A percentile compares a stretch with the other conserved stretches of the same genome.
phyloP scores from a whole-genome alignment of 2,888 invertebrate genomes.

The Lepas anatifera region DNA sequence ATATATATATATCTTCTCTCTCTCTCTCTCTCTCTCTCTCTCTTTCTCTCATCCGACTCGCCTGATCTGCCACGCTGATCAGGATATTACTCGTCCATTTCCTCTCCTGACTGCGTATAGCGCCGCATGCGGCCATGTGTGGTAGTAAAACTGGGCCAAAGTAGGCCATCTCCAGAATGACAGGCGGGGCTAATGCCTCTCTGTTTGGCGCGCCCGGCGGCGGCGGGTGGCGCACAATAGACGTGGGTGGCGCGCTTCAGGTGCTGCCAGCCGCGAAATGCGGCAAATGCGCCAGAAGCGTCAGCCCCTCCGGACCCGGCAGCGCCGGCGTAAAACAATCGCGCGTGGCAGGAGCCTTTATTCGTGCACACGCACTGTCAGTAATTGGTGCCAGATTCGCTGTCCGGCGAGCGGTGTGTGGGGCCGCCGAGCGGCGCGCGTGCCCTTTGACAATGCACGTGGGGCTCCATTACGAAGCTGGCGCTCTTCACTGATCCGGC shows the following conservation, averaged over 20 bases:
- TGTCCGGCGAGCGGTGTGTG: too few species aligned
- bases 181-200: not conserved
- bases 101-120: too few species aligned
- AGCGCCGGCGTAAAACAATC: not conserved
- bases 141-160: too few species aligned
- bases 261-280: not conserved
- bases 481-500: not conserved
- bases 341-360: not conserved
- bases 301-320: too few species aligned
- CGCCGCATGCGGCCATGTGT: too few species aligned
- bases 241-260: conserved; percentile 6
- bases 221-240: not conserved
- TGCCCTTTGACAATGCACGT: not conserved
- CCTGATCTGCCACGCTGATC: too few species aligned
- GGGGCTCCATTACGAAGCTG: not conserved
- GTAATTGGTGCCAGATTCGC: too few species aligned
- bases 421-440: not conserved
- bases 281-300: not conserved
- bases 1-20: too few species aligned
- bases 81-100: too few species aligned
- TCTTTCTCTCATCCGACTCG: too few species aligned
- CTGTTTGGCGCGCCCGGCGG: conserved; percentile 4
- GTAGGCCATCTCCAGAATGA: not conserved
- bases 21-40: too few species aligned
- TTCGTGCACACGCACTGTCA: not conserved